Conservation (phyloP, 2,113 vertebrate species). For the Sterna hirundo region DNA sequence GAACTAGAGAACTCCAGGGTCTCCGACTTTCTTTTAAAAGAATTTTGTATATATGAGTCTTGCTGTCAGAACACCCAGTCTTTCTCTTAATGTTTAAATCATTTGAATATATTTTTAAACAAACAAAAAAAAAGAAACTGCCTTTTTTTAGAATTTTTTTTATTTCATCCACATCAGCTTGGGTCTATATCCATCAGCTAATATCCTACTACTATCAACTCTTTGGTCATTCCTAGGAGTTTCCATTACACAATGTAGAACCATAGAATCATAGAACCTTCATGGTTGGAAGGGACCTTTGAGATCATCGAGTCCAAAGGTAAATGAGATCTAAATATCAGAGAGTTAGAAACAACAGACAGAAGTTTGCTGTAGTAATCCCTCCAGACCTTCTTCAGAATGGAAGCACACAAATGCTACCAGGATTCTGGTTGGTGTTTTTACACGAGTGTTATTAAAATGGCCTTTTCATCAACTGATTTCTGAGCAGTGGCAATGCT, state of each 20-base stretch:
- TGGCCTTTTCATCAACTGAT: background rate
- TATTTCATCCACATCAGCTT: background rate
- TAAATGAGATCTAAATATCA: background rate
- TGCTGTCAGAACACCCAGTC: background rate
- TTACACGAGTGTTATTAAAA: background rate
- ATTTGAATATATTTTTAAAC: background rate
- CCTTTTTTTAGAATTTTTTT: background rate
- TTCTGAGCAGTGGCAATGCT: background rate
- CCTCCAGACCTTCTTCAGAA: background rate
- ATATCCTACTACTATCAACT: background rate
- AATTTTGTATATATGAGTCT: background rate
- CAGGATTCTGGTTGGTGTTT: background rate
- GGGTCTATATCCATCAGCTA: background rate
- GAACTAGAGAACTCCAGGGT: background rate
- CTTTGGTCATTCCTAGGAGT: background rate
- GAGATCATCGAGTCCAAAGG: too few species aligned
- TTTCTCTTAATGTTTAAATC: background rate
- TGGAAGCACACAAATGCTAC: background rate
- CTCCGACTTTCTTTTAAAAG: background rate
- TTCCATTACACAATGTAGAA: background rate
- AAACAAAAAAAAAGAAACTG: background rate
- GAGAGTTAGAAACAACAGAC: background rate
- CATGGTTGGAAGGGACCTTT: too few species aligned
- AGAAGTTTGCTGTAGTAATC: background rate
- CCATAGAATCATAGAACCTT: too few species aligned